These are phyloP conservation scores for Coptotermes formosanus DNA, from an alignment of 1,140 invertebrate species.

Conservation along the genomic window DNA sequence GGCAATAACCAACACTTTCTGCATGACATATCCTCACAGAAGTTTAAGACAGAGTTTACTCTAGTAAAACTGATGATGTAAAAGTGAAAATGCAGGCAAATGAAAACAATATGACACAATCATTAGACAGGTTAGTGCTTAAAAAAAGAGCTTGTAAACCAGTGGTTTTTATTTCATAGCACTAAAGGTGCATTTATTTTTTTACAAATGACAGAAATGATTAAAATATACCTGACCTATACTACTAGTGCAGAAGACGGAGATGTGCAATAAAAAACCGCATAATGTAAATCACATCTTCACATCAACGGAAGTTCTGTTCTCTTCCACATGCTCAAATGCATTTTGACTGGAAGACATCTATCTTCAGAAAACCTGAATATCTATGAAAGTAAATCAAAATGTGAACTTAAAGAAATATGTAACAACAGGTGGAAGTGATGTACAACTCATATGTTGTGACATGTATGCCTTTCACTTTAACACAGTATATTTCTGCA, in stretches of 20 bases:
- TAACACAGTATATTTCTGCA: no score
- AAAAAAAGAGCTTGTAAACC: not conserved
- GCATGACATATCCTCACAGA: no score
- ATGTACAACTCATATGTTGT: no score
- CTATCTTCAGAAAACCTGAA: not conserved
- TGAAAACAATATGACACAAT: no score
- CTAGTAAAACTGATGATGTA: not conserved
- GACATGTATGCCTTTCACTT: no score
- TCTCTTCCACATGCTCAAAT: not conserved
- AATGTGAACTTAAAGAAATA: no score
- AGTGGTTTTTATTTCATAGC: not conserved
- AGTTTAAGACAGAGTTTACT: not conserved
- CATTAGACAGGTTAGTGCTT: not conserved
- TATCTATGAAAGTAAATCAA: no score
- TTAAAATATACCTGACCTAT: not conserved
- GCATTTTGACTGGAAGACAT: slow-evolving; percentile 1
- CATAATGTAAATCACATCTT: not conserved
- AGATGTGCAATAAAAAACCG: not conserved
- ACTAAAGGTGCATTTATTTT: not conserved
- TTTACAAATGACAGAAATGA: not conserved
- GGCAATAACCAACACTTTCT: no score
- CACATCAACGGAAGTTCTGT: not conserved
- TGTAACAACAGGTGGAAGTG: no score
- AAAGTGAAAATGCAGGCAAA: not conserved
- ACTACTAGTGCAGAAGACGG: not conserved